Evolutionary conservation across 2,113 vertebrate genomes (phyloP).

Genomic region (Erythrolamprus reginae): DNA sequence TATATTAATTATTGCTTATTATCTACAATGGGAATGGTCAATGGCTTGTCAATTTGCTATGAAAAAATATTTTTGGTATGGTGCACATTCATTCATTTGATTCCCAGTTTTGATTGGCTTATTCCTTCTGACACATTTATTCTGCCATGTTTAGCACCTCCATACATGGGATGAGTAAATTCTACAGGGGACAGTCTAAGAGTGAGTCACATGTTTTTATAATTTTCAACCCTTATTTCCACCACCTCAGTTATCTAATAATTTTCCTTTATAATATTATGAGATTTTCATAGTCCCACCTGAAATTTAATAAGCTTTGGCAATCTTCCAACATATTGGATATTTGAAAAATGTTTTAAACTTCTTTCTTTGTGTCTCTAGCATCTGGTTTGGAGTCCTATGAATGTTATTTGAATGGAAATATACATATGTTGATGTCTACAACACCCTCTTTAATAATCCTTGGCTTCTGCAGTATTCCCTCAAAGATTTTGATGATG

Average conservation of each 20-base stretch:
- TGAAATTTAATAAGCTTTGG: not conserved
- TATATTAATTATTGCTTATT: constrained; percentile 32
- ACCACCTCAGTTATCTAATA: constrained; percentile 57
- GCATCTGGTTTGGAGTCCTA: not conserved
- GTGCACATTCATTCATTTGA: not conserved
- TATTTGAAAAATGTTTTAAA: not conserved
- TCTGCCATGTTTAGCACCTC: not conserved
- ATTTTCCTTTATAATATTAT: not conserved
- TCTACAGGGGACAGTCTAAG: not conserved
- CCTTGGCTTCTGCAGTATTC: not conserved
- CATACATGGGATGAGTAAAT: not conserved
- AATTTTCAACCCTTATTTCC: constrained; percentile 25
- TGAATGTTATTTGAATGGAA: not conserved
- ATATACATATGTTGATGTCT: not conserved
- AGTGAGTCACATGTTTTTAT: constrained; percentile 40
- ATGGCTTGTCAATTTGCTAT: constrained; percentile 38
- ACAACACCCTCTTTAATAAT: not conserved
- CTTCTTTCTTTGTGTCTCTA: not conserved
- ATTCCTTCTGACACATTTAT: not conserved
- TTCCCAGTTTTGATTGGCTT: not conserved
- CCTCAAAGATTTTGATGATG: not conserved
- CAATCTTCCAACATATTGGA: not conserved
- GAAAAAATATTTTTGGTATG: constrained; percentile 34
- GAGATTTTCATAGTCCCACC: not conserved
- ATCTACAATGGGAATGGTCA: constrained; percentile 4